phyloP scores from a whole-genome alignment of 2,797 vertebrate species.

The Anolis apletophallus region DNA sequence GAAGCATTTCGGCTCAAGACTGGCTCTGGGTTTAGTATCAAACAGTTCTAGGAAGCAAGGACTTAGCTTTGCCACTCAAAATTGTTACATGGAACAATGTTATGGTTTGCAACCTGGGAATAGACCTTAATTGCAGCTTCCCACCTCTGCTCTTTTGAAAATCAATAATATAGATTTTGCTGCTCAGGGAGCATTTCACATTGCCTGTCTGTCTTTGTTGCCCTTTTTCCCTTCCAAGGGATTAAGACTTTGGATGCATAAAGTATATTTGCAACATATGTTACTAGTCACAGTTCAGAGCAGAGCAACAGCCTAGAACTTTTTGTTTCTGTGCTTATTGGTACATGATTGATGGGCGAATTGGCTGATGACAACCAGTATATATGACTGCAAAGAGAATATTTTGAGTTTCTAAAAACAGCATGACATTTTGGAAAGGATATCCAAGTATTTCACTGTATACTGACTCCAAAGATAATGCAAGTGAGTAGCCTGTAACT shows the following conservation, averaged over 20 bases:
- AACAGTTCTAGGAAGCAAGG: no score
- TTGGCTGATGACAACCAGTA: not conserved
- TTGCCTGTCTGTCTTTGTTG: not conserved
- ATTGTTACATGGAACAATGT: no score
- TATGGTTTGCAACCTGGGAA: no score
- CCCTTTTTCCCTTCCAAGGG: not conserved
- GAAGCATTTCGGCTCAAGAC: no score
- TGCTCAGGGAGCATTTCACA: not conserved
- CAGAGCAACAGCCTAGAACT: conserved; percentile 18
- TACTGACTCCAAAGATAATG: conserved; percentile 2
- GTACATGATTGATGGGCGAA: not conserved
- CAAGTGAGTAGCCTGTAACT: not conserved
- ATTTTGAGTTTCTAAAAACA: conserved; percentile 19
- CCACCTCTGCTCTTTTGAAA: no score
- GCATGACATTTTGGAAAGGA: not conserved
- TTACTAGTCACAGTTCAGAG: not conserved
- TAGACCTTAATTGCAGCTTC: no score
- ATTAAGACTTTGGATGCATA: not conserved
- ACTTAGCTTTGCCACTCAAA: no score
- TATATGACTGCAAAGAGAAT: not conserved
- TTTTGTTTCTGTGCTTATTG: not conserved
- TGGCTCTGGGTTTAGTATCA: no score
- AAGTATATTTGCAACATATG: no score
- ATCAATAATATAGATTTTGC: not conserved
- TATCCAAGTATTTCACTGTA: conserved; percentile 7